Conservation (phyloP, 2,797 vertebrate species). For the Gallinago nigripennis region DNA sequence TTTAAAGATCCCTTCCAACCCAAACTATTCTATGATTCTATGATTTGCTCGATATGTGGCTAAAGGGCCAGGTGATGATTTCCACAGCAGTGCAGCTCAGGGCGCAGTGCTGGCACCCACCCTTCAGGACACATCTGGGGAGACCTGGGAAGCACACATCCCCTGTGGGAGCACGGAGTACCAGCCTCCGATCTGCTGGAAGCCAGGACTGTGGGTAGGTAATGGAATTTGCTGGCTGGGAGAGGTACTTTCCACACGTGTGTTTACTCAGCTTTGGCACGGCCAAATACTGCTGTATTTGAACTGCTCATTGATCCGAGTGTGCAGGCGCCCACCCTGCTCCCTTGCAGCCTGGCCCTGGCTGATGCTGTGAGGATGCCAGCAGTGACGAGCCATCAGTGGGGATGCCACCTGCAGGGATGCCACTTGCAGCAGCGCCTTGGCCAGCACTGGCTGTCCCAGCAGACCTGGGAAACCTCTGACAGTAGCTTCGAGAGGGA, state of each 20-base stretch:
- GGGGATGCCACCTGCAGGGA: neutral
- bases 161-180: rapidly evolving
- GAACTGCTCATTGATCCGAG: neutral
- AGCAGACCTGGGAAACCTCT: neutral
- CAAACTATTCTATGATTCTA: neutral
- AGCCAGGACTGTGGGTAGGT: neutral
- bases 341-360: neutral
- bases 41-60: neutral
- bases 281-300: neutral
- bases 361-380: rapidly evolving
- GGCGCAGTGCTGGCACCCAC: too few relatives aligned
- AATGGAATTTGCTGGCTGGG: neutral
- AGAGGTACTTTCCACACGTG: rapidly evolving
- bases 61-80: neutral
- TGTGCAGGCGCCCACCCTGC: rapidly evolving
- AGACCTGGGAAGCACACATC: neutral
- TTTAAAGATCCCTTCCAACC: neutral
- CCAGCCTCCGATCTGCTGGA: neutral
- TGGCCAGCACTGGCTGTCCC: neutral
- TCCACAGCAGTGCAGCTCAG: neutral
- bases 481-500: neutral
- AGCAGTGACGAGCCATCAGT: rapidly evolving
- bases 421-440: neutral
- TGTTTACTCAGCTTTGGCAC: neutral
- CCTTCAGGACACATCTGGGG: rapidly evolving